Percentiles rank a stretch among this genome's conserved stretches.
Evolutionary conservation across 2,888 invertebrate species (phyloP).

Genomic region (Lasioglossum zephyrum): DNA sequence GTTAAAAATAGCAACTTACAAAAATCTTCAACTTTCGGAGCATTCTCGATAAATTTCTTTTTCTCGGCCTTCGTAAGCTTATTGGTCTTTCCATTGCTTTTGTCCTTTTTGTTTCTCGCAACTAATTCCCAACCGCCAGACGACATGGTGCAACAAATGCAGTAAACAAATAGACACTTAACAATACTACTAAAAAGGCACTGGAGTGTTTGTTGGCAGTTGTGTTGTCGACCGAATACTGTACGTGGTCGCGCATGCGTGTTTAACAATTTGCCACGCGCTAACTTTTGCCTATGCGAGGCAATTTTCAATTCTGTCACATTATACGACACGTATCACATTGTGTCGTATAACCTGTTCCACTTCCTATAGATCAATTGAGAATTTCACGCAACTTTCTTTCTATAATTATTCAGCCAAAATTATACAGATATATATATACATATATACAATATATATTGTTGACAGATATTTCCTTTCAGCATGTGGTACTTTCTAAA

Average conservation of each 20-base stretch:
- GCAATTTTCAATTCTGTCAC: background rate
- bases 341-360: background rate
- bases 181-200: slow-evolving; percentile 63
- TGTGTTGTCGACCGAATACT: slow-evolving; percentile 54
- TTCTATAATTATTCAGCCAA: background rate
- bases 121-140: slow-evolving; percentile 83
- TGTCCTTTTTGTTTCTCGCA: slow-evolving; percentile 88
- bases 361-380: background rate
- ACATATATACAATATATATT: background rate
- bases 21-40: slow-evolving; percentile 91
- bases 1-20: slow-evolving; percentile 86
- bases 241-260: slow-evolving; percentile 73
- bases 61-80: slow-evolving; percentile 87
- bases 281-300: slow-evolving; percentile 17
- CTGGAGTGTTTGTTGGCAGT: slow-evolving; percentile 64
- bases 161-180: slow-evolving; percentile 50
- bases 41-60: slow-evolving; percentile 87
- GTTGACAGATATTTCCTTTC: background rate
- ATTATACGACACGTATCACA: background rate
- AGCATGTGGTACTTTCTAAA: background rate
- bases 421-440: background rate
- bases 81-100: slow-evolving; percentile 83
- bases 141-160: slow-evolving; percentile 73
- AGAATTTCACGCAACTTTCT: background rate
- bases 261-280: slow-evolving; percentile 62